Base-by-base conservation (phyloP, 1,140 invertebrate genomes). In the Vanessa atalanta region DNA sequence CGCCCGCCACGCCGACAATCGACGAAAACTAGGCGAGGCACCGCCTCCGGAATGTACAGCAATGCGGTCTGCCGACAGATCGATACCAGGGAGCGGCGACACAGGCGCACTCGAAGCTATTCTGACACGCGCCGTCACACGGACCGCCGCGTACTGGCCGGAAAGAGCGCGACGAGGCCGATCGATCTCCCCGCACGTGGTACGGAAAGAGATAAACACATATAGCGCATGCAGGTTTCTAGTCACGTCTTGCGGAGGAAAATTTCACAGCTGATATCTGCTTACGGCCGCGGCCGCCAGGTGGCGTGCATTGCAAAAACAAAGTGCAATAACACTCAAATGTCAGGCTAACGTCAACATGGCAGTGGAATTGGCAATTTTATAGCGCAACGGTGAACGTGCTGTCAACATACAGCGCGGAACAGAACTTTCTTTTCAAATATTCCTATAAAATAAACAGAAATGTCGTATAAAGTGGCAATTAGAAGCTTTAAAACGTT, bases 11-110 rank as follows among this genome's bases (percentile, higher is more conserved):
- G 83, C 83, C 83, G 87, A 87, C 88, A 81, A 89, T 87, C 87
- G 88, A 88, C 89, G 87, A 87, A 87, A 90, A 90, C 89, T 87
- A 88, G 87, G 84, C 86, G 85, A 88, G 88, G 88, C 88, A 86
- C 86, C 88, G 89, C 89, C 88, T 91, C 85, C 89, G 88, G 88
- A 92, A 92, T 91, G 89, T 91, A 92, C 90, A 76, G 88, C 90
- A 93, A 93, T 93, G 92, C 92, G 90, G 92, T 89, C 83, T 87
- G 79, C 78, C 76, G 79, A 78, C 83, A 80, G 91, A 93, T 93
- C 92, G 89, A 93, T 93, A 93, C 79, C 53, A 66, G 73, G 76
- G 80, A 79, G 69, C 71, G 70, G 80, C 81, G 70, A 82, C 86
- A 89, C 90, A 89, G 82, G 90, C 91, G 90, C 92, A 92, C 84